These are phyloP conservation scores for Megastigmus dorsalis DNA, from an alignment of 2,888 invertebrate genomes.

Conservation along the genomic window DNA sequence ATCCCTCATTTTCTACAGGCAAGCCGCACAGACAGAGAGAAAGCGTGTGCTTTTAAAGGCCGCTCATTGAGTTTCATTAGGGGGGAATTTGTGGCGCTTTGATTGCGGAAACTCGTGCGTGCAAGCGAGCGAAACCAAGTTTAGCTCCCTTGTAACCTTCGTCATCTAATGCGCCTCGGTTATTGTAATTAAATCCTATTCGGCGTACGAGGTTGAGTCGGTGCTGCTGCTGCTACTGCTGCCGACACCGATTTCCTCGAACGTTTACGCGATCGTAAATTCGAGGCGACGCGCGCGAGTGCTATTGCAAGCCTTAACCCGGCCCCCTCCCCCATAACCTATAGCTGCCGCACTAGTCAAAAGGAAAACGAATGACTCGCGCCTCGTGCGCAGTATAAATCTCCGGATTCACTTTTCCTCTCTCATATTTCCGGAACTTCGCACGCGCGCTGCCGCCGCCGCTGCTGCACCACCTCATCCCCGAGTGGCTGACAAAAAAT, in stretches of 20 bases:
- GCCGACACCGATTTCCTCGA: background rate
- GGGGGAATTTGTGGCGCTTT: conserved; percentile 8
- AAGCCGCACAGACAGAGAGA: background rate
- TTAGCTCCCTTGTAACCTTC: no score
- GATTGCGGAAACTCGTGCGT: conserved; percentile 11
- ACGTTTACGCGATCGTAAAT: conserved; percentile 37
- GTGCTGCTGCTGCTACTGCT: background rate
- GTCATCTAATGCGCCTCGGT: no score
- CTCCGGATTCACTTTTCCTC: background rate
- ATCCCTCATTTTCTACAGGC: background rate
- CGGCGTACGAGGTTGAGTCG: background rate
- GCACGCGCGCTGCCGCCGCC: background rate
- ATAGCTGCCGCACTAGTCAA: background rate
- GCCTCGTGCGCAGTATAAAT: background rate
- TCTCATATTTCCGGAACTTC: conserved; percentile 11
- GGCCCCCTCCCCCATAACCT: no score
- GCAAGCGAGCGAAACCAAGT: background rate
- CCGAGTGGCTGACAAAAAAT: no score
- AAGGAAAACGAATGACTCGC: conserved; percentile 21
- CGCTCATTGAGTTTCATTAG: conserved; percentile 34
- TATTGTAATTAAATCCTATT: conserved; percentile 29
- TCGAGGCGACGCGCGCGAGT: conserved; percentile 4
- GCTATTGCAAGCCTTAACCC: no score
- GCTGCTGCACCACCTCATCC: no score
- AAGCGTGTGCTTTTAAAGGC: background rate